Conservation (phyloP, 2,888 invertebrate genomes). For the Melipona beecheii region DNA sequence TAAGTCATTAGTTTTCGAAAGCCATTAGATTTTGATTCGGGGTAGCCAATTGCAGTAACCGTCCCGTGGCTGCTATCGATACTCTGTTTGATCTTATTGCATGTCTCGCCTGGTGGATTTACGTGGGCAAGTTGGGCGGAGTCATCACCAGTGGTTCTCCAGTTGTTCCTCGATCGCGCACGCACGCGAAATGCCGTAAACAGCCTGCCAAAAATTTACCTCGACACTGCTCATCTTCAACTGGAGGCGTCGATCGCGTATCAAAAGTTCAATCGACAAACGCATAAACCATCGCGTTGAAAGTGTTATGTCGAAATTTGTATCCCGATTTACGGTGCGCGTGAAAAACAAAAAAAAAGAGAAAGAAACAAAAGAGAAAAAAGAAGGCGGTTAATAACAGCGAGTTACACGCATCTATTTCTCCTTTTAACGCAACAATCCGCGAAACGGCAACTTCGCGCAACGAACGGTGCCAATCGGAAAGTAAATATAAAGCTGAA, state of each 20-base stretch:
- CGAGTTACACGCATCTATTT: slow-evolving; percentile 5
- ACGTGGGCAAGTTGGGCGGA: slow-evolving; percentile 60
- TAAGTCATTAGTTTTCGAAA: slow-evolving; percentile 18
- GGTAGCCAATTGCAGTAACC: slow-evolving; percentile 29
- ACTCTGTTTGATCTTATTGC: slow-evolving; percentile 42
- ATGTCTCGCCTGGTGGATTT: slow-evolving; percentile 50
- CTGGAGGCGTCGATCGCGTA: background rate
- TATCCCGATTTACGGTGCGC: background rate
- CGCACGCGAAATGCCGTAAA: background rate
- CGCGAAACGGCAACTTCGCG: slow-evolving; percentile 22
- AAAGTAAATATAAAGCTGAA: slow-evolving; percentile 33
- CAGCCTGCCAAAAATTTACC: background rate
- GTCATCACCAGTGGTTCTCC: slow-evolving; percentile 49
- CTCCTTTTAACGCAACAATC: slow-evolving; percentile 27
- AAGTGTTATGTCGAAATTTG: too few relatives aligned
- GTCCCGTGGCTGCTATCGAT: slow-evolving; percentile 31
- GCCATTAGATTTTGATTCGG: slow-evolving; percentile 38
- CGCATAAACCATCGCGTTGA: background rate
- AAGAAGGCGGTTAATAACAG: background rate
- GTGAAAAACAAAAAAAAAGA: background rate
- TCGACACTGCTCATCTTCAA: background rate
- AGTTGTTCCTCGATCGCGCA: background rate
- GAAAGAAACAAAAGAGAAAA: background rate
- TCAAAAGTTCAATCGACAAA: background rate
- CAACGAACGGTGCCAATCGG: slow-evolving; percentile 37